Base-by-base conservation (phyloP, 2,113 vertebrate species). In the Eclectus roratus region DNA sequence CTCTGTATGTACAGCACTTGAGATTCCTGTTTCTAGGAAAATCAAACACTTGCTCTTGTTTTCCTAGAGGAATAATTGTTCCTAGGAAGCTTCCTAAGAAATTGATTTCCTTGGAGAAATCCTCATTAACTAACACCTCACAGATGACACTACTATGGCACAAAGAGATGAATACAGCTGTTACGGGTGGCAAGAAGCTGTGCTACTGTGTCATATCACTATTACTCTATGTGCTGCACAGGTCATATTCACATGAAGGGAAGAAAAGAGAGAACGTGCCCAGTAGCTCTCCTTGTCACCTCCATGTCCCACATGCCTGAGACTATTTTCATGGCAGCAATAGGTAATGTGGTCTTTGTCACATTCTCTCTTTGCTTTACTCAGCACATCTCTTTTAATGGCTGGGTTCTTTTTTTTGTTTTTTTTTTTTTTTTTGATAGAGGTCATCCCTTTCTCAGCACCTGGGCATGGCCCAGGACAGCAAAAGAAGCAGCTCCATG, bases 211-310 rank as follows among this genome's bases (percentile, higher is more conserved):
- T 43, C 28, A 29, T 47, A 60, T 35, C 69, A 43, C 80, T 55
- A 24, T 0, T 0, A 49, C 23, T 2, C 14, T 21, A 50, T 29
- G 63, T 55, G 44, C 35, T 80, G 50, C 41, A 44, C 17, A 21
- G 58, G 29, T 27, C 35, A 50, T 0, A 3, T 60, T 88, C 74
- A 65, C 10, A 16, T 0, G 0, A 72, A 35, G 27, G n/a, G 24
- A 60, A 74, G 60, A 63, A 61, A 55, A 31, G 33, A 64, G 52
- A 47, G 33, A 88, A 63, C 3, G 37, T 68, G 39, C 12, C 24
- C 23, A 50, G 61, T 63, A 77, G 28, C 55, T 83, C 25, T 60
- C 80, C 43, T 63, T 83, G 44, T 43, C 69, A 80, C 10, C 19
- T 56, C 27, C 39, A 13, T 10, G 23, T 47, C 44, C 13, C 31